These are phyloP conservation scores for Synanthedon vespiformis DNA, from an alignment of 2,888 invertebrate genomes.

Conservation along the genomic window DNA sequence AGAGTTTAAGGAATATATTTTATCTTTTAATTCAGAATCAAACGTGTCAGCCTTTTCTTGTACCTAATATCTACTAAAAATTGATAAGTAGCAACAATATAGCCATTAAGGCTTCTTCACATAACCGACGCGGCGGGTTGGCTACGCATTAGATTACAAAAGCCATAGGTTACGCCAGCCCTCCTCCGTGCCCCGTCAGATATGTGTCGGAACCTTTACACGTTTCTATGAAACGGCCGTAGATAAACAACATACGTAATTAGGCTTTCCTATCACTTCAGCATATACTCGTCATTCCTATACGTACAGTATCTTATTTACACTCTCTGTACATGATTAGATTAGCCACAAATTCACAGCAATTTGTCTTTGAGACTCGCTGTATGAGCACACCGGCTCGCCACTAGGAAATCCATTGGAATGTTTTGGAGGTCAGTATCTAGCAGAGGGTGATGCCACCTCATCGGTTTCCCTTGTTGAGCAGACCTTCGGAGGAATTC, in stretches of 20 bases:
- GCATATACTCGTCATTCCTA: constrained; percentile 48
- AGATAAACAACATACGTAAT: constrained; percentile 51
- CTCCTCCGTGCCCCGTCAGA: too few species aligned
- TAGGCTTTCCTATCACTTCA: constrained; percentile 66
- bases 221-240: constrained; percentile 66
- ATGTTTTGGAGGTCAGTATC: constrained; percentile 12
- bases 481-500: constrained; percentile 54
- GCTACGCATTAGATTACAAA: too few species aligned
- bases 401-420: constrained; percentile 16
- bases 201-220: constrained; percentile 2
- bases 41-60: constrained; percentile 62
- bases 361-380: constrained; percentile 53
- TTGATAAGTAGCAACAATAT: constrained; percentile 60
- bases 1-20: not conserved
- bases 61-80: constrained; percentile 61
- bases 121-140: too few species aligned
- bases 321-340: constrained; percentile 6
- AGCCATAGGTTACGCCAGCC: too few species aligned
- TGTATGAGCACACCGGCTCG: constrained; percentile 15
- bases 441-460: not conserved
- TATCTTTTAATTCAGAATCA: constrained; percentile 46
- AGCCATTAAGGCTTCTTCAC: constrained; percentile 19
- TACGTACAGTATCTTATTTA: constrained; percentile 23
- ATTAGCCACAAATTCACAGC: constrained; percentile 17
- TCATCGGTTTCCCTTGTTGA: constrained; percentile 15